Evolutionary conservation across 2,113 vertebrate species (phyloP).

Genomic region (Pseudorasbora parva): DNA sequence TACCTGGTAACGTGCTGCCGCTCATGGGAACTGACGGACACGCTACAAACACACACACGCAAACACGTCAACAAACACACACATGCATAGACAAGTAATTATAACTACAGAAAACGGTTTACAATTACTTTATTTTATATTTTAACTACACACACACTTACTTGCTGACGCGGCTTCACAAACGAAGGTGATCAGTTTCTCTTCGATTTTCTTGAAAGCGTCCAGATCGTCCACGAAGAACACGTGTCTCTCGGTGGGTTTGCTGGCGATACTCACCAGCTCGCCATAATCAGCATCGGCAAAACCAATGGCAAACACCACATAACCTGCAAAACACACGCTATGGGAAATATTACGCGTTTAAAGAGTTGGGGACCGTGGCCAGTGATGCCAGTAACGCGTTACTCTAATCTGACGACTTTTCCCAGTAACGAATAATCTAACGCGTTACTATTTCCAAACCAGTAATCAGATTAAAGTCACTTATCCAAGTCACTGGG

Average conservation of each 20-base stretch:
- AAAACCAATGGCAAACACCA: slow-evolving; percentile 95
- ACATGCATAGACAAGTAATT: background rate
- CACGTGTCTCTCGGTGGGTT: slow-evolving; percentile 90
- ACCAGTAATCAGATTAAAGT: too few relatives aligned
- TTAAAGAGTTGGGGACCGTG: background rate
- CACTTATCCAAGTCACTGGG: too few relatives aligned
- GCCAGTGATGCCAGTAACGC: too few relatives aligned
- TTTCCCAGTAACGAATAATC: too few relatives aligned
- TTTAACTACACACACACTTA: slow-evolving; percentile 69
- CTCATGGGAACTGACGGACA: slow-evolving; percentile 89
- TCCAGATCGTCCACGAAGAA: slow-evolving; percentile 99
- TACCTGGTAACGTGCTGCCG: slow-evolving; percentile 87
- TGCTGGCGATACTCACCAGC: slow-evolving; percentile 93
- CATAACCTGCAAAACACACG: slow-evolving; percentile 79
- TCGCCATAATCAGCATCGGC: slow-evolving; percentile 95
- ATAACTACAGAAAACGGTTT: background rate
- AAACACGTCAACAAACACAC: background rate
- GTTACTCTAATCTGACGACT: too few relatives aligned
- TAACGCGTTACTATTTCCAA: too few relatives aligned
- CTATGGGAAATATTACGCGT: too few relatives aligned
- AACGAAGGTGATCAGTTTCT: slow-evolving; percentile 95
- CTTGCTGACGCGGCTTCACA: slow-evolving; percentile 97
- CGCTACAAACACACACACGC: slow-evolving; percentile 74
- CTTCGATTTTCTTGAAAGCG: slow-evolving; percentile 94
- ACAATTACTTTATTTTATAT: background rate